phyloP scores from a whole-genome alignment of 2,113 vertebrate genomes.

The Sapajus apella region DNA sequence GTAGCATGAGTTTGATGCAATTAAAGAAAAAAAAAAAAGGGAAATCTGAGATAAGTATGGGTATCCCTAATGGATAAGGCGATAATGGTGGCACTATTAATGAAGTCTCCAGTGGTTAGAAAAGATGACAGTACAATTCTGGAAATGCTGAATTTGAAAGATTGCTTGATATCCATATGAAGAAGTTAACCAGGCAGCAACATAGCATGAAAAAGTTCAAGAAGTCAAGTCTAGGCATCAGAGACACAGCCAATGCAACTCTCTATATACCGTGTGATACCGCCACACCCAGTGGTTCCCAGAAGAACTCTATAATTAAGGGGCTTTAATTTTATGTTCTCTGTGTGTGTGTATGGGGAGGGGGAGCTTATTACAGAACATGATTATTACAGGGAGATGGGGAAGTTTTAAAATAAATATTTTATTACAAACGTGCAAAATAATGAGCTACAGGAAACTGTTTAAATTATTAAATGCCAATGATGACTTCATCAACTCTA shows the following conservation, averaged over 20 bases:
- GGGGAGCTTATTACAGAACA: neutral
- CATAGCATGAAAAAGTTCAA: neutral
- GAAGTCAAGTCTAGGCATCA: neutral
- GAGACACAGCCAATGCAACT: neutral
- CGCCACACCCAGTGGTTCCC: neutral
- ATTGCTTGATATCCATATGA: neutral
- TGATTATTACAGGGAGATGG: neutral
- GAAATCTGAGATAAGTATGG: neutral
- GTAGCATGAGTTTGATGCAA: neutral
- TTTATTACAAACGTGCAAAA: slow-evolving; percentile 5
- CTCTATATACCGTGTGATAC: neutral
- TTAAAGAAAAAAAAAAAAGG: neutral
- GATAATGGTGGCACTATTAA: neutral
- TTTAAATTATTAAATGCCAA: slow-evolving; percentile 22
- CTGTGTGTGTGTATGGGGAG: neutral
- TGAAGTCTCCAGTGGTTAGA: neutral
- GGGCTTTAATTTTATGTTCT: neutral
- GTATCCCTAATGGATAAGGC: neutral
- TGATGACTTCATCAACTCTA: slow-evolving; percentile 38
- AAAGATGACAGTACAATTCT: neutral
- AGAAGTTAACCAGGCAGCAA: neutral
- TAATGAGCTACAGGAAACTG: slow-evolving; percentile 6
- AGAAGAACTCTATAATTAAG: slow-evolving; percentile 2
- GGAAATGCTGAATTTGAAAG: slow-evolving; percentile 1
- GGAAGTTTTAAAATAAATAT: slow-evolving; percentile 3